phyloP scores from a whole-genome alignment of 2,888 invertebrate genomes.

The Fragum fragum region DNA sequence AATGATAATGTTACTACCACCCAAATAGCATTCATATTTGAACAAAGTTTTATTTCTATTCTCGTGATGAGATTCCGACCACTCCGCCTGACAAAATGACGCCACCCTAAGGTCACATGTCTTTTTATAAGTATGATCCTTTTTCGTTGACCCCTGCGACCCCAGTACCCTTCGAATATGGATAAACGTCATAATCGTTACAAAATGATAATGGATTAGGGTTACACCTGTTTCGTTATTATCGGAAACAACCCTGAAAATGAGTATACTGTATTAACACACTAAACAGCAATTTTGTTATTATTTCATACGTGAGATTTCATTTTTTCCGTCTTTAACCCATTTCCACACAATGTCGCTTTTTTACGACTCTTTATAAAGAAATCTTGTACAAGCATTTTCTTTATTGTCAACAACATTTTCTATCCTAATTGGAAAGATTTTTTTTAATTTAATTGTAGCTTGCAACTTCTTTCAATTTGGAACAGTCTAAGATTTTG shows the following conservation, averaged over 20 bases:
- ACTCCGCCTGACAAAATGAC: not conserved
- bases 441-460: no score
- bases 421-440: no score
- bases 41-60: not conserved
- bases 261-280: no score
- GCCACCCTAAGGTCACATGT: not conserved
- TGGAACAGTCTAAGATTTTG: no score
- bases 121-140: not conserved
- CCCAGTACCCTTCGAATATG: not conserved
- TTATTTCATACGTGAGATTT: no score
- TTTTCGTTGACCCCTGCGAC: not conserved
- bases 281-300: no score
- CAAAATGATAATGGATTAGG: not conserved
- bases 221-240: not conserved
- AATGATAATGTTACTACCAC: not conserved
- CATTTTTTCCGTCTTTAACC: no score
- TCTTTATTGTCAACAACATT: no score
- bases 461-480: no score
- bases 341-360: no score
- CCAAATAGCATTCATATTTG: not conserved
- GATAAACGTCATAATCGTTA: not conserved
- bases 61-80: not conserved
- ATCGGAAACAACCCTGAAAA: not conserved
- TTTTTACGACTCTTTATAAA: no score
- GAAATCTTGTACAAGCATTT: no score